Evolutionary conservation across 2,113 vertebrate species (phyloP).

Genomic region (Tachycineta bicolor): DNA sequence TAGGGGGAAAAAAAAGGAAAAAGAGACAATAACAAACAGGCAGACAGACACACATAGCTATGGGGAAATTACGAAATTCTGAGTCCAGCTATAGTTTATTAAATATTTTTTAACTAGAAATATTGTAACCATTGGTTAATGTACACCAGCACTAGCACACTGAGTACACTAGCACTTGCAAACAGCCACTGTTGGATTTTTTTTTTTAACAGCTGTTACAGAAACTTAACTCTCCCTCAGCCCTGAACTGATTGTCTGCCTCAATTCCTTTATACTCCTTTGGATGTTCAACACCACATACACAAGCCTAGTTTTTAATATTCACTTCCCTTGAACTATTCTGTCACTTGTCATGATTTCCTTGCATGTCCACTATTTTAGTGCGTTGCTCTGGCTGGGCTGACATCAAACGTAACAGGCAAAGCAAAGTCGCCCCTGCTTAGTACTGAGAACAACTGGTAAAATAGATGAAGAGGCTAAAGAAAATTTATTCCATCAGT

Average conservation of each 20-base stretch:
- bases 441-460: not conserved
- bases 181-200: not conserved
- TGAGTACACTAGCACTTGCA: not conserved
- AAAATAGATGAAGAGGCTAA: not conserved
- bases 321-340: not conserved
- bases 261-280: not conserved
- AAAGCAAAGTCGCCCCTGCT: not conserved
- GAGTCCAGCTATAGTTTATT: not conserved
- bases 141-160: not conserved
- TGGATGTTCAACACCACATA: not conserved
- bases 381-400: not conserved
- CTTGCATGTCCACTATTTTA: not conserved
- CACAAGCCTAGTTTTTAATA: not conserved
- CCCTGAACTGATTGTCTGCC: not conserved
- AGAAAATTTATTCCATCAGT: not conserved
- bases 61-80: not conserved
- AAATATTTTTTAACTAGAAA: not conserved
- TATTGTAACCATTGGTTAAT: conserved; percentile 20
- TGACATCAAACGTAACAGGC: not conserved
- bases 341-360: not conserved
- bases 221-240: not conserved
- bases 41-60: not conserved
- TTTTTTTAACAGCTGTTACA: not conserved
- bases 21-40: not conserved
- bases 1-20: accelerated